These are phyloP conservation scores for Phyllostomus discolor DNA, from an alignment of 2,113 vertebrate species.

Conservation along the genomic window DNA sequence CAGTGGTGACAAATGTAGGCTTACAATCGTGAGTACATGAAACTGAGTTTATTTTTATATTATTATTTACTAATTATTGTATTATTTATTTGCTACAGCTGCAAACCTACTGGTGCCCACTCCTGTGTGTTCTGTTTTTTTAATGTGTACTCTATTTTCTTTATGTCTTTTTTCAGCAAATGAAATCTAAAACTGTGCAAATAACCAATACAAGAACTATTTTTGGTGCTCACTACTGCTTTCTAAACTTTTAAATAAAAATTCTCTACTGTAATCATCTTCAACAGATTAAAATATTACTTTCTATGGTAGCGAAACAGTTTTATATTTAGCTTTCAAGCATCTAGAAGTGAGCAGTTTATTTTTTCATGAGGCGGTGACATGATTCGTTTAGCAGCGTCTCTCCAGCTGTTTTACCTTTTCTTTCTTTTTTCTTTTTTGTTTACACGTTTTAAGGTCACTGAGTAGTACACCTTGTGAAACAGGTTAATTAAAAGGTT, in stretches of 20 bases:
- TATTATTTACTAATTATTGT: background rate
- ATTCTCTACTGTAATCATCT: constrained; percentile 57
- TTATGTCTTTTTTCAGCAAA: constrained; percentile 51
- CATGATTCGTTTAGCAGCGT: constrained; percentile 35
- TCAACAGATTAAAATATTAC: constrained; percentile 67
- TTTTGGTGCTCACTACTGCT: constrained; percentile 25
- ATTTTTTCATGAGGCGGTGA: constrained; percentile 38
- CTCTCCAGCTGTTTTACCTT: background rate
- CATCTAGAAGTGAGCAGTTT: background rate
- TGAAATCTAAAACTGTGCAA: constrained; percentile 56
- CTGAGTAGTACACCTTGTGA: background rate
- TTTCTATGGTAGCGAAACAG: constrained; percentile 56
- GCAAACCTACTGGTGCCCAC: background rate
- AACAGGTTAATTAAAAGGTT: constrained; percentile 4
- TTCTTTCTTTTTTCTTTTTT: constrained; percentile 33
- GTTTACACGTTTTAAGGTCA: constrained; percentile 33
- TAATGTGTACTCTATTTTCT: background rate
- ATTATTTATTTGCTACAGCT: background rate
- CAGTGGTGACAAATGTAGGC: background rate
- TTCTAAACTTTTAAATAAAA: constrained; percentile 69
- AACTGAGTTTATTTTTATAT: background rate
- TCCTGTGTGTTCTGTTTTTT: background rate
- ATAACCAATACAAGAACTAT: constrained; percentile 38
- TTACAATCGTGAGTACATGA: background rate
- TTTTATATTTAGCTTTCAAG: constrained; percentile 68